A percentile compares a stretch with the other conserved stretches of the same genome.
Evolutionary conservation across 1,140 invertebrate species (phyloP).

Genomic region (Vanessa atalanta): DNA sequence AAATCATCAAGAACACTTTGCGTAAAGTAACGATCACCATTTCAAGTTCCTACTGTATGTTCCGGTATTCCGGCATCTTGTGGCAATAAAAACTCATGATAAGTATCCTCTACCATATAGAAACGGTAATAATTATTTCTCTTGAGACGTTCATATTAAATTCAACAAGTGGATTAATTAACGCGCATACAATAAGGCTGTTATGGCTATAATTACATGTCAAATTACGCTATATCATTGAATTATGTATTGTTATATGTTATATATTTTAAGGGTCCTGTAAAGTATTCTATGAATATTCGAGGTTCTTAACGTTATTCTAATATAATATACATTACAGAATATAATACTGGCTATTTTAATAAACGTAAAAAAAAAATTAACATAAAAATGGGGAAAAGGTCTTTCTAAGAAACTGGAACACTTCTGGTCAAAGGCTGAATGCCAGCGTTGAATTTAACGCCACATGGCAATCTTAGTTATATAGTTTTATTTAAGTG

Average conservation of each 20-base stretch:
- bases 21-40: not conserved
- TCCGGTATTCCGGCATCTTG: not conserved
- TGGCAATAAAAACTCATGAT: not conserved
- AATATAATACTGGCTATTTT: too few relatives aligned
- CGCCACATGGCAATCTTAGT: too few relatives aligned
- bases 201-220: not conserved
- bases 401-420: too few relatives aligned
- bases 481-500: too few relatives aligned
- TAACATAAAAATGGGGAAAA: too few relatives aligned
- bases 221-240: not conserved
- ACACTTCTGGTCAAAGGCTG: too few relatives aligned
- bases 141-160: not conserved
- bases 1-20: not conserved
- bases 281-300: not conserved
- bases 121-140: not conserved
- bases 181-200: not conserved
- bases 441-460: too few relatives aligned
- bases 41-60: not conserved
- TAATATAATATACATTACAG: too few relatives aligned
- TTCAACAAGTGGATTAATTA: constrained; percentile 1
- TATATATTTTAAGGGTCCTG: not conserved
- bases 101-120: not conserved
- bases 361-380: too few relatives aligned
- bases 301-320: not conserved
- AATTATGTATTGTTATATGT: not conserved